Base-by-base conservation (phyloP, 2,888 invertebrate species). In the Melinopterus prodromus region DNA sequence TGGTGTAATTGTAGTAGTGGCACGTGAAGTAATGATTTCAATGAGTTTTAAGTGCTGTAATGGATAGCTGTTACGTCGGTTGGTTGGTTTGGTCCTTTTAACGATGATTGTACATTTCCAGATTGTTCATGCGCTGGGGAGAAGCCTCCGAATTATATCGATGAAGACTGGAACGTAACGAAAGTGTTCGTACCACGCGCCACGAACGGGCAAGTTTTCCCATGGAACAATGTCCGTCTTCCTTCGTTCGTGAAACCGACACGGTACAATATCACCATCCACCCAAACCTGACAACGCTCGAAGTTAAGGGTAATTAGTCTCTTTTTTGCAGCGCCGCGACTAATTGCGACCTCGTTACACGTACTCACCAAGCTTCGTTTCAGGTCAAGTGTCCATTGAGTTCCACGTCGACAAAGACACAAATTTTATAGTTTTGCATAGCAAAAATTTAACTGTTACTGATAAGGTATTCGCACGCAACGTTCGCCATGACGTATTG, bases 201-300 rank as follows among this genome's bases (percentile, higher is more conserved):
- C 81, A 94, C 94, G 80, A 94, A 94, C 86, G 95, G 94, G 16
- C 92, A 95, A 89, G 91, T 93, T 82, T 95, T 95, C 88, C 95
- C 95, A 80, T 95, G 95, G 95, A 92, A 94, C 86, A 93, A 93
- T 86, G 91, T 94, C 84, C 92, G 96, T 82, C 92, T 98, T 84
- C 97, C 97, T 0, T 92, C 92, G 69, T 95, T 93, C 88, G 93
- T 95, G 71, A 93, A 93, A 87, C 97, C 98, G 14, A 92, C 94
- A 84, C 93, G 96, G 84, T 98, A 98, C 88, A 95, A 95, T 87
- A 92, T 99, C 79, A 96, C 96, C 89, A 93, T 98, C 85, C 97
- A 98, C 90, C 98, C 98, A 7, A 98, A 98, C 89, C 91, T 98
- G 79, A 97, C 97, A 74, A 96, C 97, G 16, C 93, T 96, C 78